Conservation (phyloP, 1,140 invertebrate genomes). For the Tenebrio molitor region DNA sequence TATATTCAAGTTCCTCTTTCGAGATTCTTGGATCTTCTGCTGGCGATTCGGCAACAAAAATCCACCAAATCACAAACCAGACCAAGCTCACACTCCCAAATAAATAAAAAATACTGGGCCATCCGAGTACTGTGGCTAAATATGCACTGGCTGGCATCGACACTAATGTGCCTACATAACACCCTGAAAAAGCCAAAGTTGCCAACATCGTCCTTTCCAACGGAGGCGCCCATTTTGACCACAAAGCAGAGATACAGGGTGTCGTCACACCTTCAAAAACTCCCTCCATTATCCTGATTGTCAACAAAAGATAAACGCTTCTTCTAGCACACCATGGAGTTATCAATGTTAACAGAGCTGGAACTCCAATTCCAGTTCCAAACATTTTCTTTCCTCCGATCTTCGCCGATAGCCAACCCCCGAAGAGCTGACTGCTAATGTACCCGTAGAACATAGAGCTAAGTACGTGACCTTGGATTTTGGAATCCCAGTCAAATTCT, state of each 20-base stretch:
- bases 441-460: conserved; percentile 91
- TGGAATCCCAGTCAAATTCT: conserved; percentile 86
- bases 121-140: conserved; percentile 80
- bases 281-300: conserved; percentile 86
- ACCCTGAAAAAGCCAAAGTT: conserved; percentile 85
- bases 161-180: conserved; percentile 85
- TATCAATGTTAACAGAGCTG: conserved; percentile 85
- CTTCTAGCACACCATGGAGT: conserved; percentile 82
- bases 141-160: conserved; percentile 82
- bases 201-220: conserved; percentile 82
- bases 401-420: conserved; percentile 69
- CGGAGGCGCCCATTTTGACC: conserved; percentile 90
- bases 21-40: conserved; percentile 81
- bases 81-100: conserved; percentile 78
- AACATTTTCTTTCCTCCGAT: conserved; percentile 77
- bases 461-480: conserved; percentile 82
- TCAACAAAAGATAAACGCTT: conserved; percentile 79
- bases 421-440: conserved; percentile 77
- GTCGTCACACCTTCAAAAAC: conserved; percentile 92
- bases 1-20: conserved; percentile 81
- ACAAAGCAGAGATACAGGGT: conserved; percentile 90
- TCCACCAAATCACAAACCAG: conserved; percentile 79
- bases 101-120: conserved; percentile 90
- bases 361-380: conserved; percentile 83
- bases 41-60: conserved; percentile 81